Evolutionary conservation across 2,797 vertebrate species (phyloP), one percentile per base, ranked within the genome.

Genomic region (Manis crassicaudata): DNA sequence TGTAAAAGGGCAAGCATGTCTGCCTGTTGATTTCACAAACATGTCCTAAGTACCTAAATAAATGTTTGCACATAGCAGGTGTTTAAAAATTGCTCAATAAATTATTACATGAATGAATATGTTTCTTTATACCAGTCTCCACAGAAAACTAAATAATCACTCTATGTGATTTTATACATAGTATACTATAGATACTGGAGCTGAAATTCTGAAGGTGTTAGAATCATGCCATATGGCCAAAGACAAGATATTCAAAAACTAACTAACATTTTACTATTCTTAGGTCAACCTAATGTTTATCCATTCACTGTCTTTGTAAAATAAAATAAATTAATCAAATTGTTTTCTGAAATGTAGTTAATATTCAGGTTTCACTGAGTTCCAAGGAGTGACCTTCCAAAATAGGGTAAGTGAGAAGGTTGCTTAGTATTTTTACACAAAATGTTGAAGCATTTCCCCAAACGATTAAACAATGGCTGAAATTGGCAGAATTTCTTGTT

Each of bases 291-390:
- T 85, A 68, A 70, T 72, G 77, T 88, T 88, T 93, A 67, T 60
- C 40, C 32, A 58, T 62, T 70, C 67, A 76, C 46, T 76, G 18
- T 68, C 40, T 88, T 90, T 70, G 32, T 68, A 76, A 87, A 73
- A 23, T 12, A 68, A 94, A 86, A 86, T 60, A 72, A 86, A 62
- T 90, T n/a, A 62, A 18, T 58, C 89, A 92, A 88, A 62, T 88
- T 52, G 20, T 6, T 94, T 93, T 83, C 67, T 32, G 32, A 72
- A 56, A 58, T 46, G 37, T 20, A 68, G n/a, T 80, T 65, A 70
- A 52, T n/a, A 27, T 94, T 96, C 62, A 85, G 62, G 72, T 96
- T 96, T 97, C 94, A 85, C 72, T 92, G 76, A 90, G 65, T 95
- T 95, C 90, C 81, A 90, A 88, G 35, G 40, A 77, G 2, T 81